phyloP scores from a whole-genome alignment of 2,888 invertebrate genomes.

The Brassicogethes aeneus region DNA sequence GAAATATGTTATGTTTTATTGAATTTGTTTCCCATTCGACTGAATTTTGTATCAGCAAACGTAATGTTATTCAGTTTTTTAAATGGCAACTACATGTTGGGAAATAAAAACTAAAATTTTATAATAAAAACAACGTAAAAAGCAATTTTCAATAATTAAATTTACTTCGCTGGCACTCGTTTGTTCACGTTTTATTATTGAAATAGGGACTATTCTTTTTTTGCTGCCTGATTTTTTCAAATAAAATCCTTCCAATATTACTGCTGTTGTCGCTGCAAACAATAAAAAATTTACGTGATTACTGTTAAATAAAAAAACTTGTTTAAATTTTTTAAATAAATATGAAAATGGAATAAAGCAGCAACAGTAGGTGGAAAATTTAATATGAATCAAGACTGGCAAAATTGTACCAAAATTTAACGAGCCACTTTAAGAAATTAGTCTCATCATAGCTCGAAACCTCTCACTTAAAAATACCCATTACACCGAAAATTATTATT shows the following conservation, averaged over 20 bases:
- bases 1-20: conserved; percentile 30
- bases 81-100: conserved; percentile 6
- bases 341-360: too few relatives aligned
- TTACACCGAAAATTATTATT: too few relatives aligned
- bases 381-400: too few relatives aligned
- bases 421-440: too few relatives aligned
- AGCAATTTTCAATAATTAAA: conserved; percentile 11
- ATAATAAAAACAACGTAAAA: conserved; percentile 11
- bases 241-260: not conserved
- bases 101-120: conserved; percentile 12
- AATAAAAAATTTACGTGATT: too few relatives aligned
- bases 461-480: too few relatives aligned
- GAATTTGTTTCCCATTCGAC: conserved; percentile 25
- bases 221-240: not conserved
- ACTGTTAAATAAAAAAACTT: too few relatives aligned
- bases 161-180: not conserved
- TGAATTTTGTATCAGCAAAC: conserved; percentile 22
- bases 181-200: conserved; percentile 1
- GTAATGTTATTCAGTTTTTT: conserved; percentile 19
- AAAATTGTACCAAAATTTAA: too few relatives aligned
- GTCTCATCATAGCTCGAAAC: too few relatives aligned
- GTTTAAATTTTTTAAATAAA: too few relatives aligned
- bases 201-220: not conserved
- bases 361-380: too few relatives aligned
- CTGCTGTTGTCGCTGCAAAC: not conserved